Evolutionary conservation across 2,113 vertebrate genomes (phyloP).

Genomic region (Amphilophus citrinellus): DNA sequence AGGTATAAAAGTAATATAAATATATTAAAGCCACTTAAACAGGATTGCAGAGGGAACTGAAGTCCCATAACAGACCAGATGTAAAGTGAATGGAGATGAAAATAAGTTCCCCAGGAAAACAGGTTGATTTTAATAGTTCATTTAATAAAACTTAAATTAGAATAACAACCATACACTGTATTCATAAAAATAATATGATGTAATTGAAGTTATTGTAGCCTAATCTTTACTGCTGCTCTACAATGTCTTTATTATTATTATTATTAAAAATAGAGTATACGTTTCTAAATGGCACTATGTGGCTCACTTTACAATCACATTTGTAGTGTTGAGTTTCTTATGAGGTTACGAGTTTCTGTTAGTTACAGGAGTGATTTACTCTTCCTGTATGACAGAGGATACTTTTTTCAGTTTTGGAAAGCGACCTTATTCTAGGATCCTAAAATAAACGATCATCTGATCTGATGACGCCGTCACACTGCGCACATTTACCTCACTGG

Average conservation of each 20-base stretch:
- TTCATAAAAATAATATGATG: neutral
- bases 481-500: constrained; percentile 45
- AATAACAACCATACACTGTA: neutral
- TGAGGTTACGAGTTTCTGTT: neutral
- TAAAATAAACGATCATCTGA: constrained; percentile 78
- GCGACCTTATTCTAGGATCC: constrained; percentile 74
- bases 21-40: constrained; percentile 5
- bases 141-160: too few relatives aligned
- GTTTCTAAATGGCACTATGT: neutral
- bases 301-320: neutral
- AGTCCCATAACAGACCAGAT: neutral
- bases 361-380: neutral
- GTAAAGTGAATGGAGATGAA: neutral
- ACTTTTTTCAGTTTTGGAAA: constrained; percentile 7
- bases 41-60: neutral
- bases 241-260: neutral
- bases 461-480: constrained; percentile 59
- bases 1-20: neutral
- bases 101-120: neutral
- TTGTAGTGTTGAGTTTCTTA: neutral
- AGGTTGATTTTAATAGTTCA: too few relatives aligned
- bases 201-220: neutral
- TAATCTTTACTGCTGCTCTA: neutral
- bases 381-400: neutral
- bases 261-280: neutral